phyloP scores from a whole-genome alignment of 2,113 vertebrate genomes.

The Phyllostomus hastatus region DNA sequence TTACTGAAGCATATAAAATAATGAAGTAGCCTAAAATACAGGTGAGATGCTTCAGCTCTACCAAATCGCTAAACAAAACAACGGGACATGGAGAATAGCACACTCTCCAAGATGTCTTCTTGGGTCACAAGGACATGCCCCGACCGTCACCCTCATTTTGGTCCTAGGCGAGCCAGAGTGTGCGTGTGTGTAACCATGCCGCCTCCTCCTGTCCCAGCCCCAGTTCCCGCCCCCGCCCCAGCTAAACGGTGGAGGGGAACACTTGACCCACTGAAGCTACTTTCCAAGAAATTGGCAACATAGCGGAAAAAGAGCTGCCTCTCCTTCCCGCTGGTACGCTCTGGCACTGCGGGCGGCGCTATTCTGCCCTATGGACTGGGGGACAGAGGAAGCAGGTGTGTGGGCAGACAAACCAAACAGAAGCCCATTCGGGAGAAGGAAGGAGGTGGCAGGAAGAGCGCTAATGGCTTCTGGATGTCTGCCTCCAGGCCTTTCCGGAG shows the following conservation, averaged over 20 bases:
- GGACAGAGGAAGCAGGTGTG: neutral
- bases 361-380: neutral
- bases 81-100: neutral
- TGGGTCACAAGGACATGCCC: neutral
- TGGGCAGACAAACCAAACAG: neutral
- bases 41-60: neutral
- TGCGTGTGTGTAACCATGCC: accelerated
- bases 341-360: neutral
- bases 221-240: neutral
- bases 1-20: slow-evolving; percentile 22
- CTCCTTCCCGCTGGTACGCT: neutral
- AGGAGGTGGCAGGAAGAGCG: accelerated
- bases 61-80: neutral
- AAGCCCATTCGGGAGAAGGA: neutral
- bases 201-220: neutral
- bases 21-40: slow-evolving; percentile 3
- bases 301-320: neutral
- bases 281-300: neutral
- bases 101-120: neutral
- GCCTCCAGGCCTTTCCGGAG: neutral
- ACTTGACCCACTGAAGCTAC: neutral
- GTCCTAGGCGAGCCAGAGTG: neutral
- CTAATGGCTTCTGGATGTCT: neutral
- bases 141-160: neutral
- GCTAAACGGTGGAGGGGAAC: neutral